phyloP scores from a whole-genome alignment of 2,797 vertebrate genomes.

The Callimico goeldii region DNA sequence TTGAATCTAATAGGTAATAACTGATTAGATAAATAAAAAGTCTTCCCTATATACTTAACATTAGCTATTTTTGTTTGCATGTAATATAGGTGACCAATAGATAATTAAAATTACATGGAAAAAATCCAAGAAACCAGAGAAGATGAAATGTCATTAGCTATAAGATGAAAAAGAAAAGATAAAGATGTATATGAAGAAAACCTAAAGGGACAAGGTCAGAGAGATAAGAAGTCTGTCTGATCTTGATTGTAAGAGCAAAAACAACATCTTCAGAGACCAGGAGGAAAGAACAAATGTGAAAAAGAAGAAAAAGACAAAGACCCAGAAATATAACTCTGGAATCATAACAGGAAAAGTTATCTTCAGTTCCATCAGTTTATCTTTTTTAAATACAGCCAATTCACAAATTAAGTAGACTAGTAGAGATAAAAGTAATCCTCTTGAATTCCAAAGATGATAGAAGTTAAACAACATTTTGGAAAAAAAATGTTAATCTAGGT shows the following conservation, averaged over 20 bases:
- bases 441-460: constrained; percentile 10
- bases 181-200: constrained; percentile 14
- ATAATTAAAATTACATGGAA: constrained; percentile 22
- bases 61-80: not conserved
- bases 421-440: not conserved
- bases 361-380: not conserved
- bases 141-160: not conserved
- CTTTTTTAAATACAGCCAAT: not conserved
- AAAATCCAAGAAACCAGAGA: not conserved
- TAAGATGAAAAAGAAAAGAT: not conserved
- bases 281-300: not conserved
- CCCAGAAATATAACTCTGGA: not conserved
- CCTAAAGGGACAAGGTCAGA: not conserved
- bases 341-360: not conserved
- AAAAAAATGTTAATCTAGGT: not conserved
- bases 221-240: not conserved
- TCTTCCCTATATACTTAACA: not conserved
- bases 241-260: not conserved
- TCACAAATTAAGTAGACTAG: not conserved
- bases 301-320: not conserved
- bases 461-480: constrained; percentile 29
- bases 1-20: not conserved
- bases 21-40: not conserved
- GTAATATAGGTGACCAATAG: not conserved
- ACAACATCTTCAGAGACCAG: not conserved